Conservation (phyloP, 2,888 invertebrate species). For the Sturmia bella region DNA sequence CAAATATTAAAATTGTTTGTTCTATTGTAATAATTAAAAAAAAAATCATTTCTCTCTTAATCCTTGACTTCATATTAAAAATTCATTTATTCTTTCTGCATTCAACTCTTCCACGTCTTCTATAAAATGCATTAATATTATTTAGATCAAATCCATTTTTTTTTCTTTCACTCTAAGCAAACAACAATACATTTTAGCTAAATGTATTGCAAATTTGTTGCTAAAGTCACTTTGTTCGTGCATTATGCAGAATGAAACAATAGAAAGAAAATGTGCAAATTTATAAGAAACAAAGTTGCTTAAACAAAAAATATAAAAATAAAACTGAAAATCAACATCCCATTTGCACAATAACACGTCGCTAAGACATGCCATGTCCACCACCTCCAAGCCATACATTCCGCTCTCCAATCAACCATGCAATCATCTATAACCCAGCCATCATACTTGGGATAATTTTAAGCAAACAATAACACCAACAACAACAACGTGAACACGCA, state of each 20-base stretch:
- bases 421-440: constrained; percentile 62
- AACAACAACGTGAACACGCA: constrained; percentile 18
- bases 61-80: background rate
- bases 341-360: constrained; percentile 22
- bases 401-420: constrained; percentile 60
- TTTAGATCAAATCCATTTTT: constrained; percentile 36
- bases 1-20: no score
- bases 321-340: background rate
- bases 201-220: constrained; percentile 35
- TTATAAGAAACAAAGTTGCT: constrained; percentile 17
- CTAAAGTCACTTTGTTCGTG: background rate
- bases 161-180: background rate
- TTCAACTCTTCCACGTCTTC: background rate
- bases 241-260: constrained; percentile 17
- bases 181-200: constrained; percentile 16
- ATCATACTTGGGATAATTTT: constrained; percentile 50
- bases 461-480: constrained; percentile 36
- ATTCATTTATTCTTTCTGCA: background rate
- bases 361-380: constrained; percentile 39
- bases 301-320: constrained; percentile 6
- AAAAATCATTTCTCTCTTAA: background rate
- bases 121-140: constrained; percentile 32
- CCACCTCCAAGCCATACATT: constrained; percentile 37
- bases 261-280: constrained; percentile 25
- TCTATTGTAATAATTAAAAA: background rate